These are phyloP conservation scores for Dysmachus trigonus DNA, from an alignment of 2,888 invertebrate species.

Conservation along the genomic window DNA sequence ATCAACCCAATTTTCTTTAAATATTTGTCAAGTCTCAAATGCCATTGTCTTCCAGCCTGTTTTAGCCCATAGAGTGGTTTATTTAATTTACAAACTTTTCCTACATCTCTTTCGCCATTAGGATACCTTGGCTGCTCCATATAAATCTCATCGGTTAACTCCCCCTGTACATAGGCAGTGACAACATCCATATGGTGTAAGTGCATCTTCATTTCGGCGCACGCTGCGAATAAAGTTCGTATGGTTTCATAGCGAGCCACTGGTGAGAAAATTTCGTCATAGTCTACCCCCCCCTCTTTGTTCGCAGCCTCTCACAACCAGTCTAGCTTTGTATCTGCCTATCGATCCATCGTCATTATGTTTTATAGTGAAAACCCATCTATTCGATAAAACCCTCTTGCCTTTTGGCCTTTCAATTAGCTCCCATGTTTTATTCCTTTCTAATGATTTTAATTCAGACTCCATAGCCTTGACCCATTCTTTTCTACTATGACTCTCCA, in stretches of 20 bases:
- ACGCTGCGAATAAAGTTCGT: background rate
- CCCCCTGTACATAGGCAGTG: background rate
- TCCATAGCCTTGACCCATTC: background rate
- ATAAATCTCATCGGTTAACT: background rate
- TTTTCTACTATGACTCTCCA: background rate
- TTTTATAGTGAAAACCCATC: constrained; percentile 21
- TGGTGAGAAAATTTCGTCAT: background rate
- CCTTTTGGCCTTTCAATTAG: constrained; percentile 25
- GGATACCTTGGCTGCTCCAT: background rate
- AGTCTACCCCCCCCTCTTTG: constrained; percentile 20
- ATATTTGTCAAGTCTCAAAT: constrained; percentile 10
- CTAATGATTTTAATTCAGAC: constrained; percentile 29
- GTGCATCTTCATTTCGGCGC: background rate
- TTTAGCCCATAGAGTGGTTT: constrained; percentile 14
- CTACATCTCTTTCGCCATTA: background rate
- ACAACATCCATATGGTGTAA: constrained; percentile 1
- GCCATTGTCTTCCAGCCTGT: constrained; percentile 45
- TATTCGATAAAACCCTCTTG: background rate
- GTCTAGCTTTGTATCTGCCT: constrained; percentile 40
- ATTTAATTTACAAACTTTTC: background rate
- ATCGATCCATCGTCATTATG: constrained; percentile 42
- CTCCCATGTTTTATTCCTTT: constrained; percentile 37
- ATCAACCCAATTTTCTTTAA: constrained; percentile 2
- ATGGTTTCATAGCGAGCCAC: background rate
- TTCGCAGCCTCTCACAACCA: constrained; percentile 41